These are phyloP conservation scores for Dermatemys mawii DNA, from an alignment of 2,113 vertebrate genomes.

Conservation along the genomic window DNA sequence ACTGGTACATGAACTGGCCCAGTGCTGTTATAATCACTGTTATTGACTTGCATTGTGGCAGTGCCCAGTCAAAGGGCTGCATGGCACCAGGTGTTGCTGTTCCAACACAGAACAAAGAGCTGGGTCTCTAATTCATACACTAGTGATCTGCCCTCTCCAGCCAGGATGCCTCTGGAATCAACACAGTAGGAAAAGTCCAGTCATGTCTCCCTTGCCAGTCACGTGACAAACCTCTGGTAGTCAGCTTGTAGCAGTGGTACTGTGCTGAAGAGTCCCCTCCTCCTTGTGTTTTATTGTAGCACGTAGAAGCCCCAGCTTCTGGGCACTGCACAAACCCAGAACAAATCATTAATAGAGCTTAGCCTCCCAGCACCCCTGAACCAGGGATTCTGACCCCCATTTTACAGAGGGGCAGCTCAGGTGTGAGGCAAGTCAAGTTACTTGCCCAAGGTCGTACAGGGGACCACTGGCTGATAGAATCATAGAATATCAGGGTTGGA, in stretches of 20 bases:
- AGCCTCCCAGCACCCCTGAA: neutral
- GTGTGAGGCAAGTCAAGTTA: neutral
- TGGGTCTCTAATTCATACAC: neutral
- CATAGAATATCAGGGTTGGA: too few relatives aligned
- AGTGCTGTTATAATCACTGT: neutral
- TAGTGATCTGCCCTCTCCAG: neutral
- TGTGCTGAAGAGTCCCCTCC: too few relatives aligned
- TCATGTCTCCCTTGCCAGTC: neutral
- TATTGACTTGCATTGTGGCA: neutral
- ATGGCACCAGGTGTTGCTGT: accelerated
- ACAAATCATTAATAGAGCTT: neutral
- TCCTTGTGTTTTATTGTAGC: neutral
- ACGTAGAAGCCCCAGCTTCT: neutral
- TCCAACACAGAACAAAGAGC: neutral
- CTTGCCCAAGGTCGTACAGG: neutral
- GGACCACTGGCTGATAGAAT: too few relatives aligned
- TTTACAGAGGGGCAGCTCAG: neutral
- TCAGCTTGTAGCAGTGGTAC: neutral
- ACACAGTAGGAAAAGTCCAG: neutral
- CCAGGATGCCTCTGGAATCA: neutral
- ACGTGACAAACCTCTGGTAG: neutral
- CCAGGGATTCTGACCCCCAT: neutral
- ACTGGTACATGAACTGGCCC: neutral
- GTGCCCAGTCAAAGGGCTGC: accelerated
- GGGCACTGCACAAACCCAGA: neutral